Percentiles rank a stretch among this genome's conserved stretches.
Evolutionary conservation across 2,888 invertebrate genomes (phyloP).

Genomic region (Eustalomyia histrio): DNA sequence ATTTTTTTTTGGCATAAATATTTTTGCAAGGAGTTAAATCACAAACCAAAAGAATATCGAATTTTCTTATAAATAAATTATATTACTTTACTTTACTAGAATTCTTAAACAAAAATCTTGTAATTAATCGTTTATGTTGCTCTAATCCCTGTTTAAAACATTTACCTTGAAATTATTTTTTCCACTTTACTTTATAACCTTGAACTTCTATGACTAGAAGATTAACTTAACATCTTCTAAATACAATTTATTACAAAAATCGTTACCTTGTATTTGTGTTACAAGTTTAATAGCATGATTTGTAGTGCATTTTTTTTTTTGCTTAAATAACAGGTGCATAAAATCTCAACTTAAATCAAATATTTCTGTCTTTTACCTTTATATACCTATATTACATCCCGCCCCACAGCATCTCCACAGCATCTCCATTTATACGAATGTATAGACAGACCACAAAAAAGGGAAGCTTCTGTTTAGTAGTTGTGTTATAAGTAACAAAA

Average conservation of each 20-base stretch:
- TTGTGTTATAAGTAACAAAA: background rate
- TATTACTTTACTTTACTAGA: too few relatives aligned
- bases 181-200: slow-evolving; percentile 2
- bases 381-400: slow-evolving; percentile 17
- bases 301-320: slow-evolving; percentile 39
- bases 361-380: slow-evolving; percentile 32
- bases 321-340: slow-evolving; percentile 63
- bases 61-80: too few relatives aligned
- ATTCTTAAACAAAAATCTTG: too few relatives aligned
- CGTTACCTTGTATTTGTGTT: background rate
- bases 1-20: too few relatives aligned
- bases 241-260: background rate
- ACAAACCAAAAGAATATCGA: too few relatives aligned
- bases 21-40: too few relatives aligned
- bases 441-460: background rate
- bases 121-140: too few relatives aligned
- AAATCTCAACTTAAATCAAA: slow-evolving; percentile 58
- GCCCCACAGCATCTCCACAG: slow-evolving; percentile 29
- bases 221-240: slow-evolving; percentile 37
- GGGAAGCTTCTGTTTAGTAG: slow-evolving; percentile 35
- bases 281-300: slow-evolving; percentile 48
- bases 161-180: background rate
- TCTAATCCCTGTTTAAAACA: background rate
- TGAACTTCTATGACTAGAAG: slow-evolving; percentile 50
- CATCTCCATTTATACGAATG: background rate